Conservation (phyloP, 2,888 invertebrate species). For the Choreutis nemorana region DNA sequence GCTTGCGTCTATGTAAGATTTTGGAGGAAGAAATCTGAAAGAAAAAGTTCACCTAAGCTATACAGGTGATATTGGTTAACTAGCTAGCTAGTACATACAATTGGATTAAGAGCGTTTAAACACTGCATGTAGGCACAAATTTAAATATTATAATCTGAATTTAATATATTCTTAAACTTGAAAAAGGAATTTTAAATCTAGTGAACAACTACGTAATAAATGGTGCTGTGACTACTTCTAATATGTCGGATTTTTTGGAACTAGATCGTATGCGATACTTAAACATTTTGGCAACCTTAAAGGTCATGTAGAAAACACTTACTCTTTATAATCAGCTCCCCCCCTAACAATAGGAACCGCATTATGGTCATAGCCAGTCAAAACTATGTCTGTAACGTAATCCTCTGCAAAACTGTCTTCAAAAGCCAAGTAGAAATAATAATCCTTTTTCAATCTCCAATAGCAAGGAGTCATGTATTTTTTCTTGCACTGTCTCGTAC, state of each 20-base stretch:
- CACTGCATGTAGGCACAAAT: neutral
- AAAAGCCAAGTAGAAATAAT: constrained; percentile 76
- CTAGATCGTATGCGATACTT: too few relatives aligned
- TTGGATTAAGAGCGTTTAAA: too few relatives aligned
- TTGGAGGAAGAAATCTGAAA: constrained; percentile 29
- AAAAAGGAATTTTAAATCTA: neutral
- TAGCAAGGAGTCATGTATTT: constrained; percentile 32
- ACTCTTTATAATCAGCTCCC: constrained; percentile 64
- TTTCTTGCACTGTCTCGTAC: constrained; percentile 29
- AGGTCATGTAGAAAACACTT: constrained; percentile 46
- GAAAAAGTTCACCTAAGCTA: constrained; percentile 4
- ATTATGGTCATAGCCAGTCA: constrained; percentile 61
- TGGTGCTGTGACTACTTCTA: too few relatives aligned
- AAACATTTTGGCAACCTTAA: neutral
- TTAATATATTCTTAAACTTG: neutral
- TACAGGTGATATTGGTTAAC: too few relatives aligned
- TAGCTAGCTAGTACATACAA: too few relatives aligned
- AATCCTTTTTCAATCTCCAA: constrained; percentile 54
- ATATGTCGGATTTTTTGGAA: too few relatives aligned
- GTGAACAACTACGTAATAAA: neutral
- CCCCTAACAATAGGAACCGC: constrained; percentile 74
- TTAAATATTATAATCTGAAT: neutral
- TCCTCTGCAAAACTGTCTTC: constrained; percentile 74
- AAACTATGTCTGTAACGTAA: constrained; percentile 49
- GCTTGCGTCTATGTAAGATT: constrained; percentile 29